Conservation (phyloP, 2,113 vertebrate species). For the human region GRCh38 chr11:45668501-45669000, state of each 20-base stretch:
- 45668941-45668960: background rate
- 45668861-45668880: background rate
- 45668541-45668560: background rate
- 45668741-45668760: constrained; percentile 78
- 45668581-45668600: background rate
- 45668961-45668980: background rate
- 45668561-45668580: accelerated
- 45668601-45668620: background rate
- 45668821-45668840: constrained; percentile 65
- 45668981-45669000: background rate
- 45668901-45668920: background rate
- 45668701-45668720: constrained; percentile 56
- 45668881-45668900: background rate
- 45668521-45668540: background rate
- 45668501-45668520: background rate
- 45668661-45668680: background rate
- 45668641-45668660: background rate
- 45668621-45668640: background rate
- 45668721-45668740: constrained; percentile 24
- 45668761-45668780: constrained; percentile 54
- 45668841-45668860: background rate
- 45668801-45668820: constrained; percentile 62
- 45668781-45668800: constrained; percentile 62
- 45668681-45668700: background rate
- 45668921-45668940: background rate